Percentiles rank a stretch among this genome's conserved stretches.
These are phyloP conservation scores for Caenorhabditis sp. DNA, from an alignment of 2,888 invertebrate genomes.

Conservation along the genomic window DNA sequence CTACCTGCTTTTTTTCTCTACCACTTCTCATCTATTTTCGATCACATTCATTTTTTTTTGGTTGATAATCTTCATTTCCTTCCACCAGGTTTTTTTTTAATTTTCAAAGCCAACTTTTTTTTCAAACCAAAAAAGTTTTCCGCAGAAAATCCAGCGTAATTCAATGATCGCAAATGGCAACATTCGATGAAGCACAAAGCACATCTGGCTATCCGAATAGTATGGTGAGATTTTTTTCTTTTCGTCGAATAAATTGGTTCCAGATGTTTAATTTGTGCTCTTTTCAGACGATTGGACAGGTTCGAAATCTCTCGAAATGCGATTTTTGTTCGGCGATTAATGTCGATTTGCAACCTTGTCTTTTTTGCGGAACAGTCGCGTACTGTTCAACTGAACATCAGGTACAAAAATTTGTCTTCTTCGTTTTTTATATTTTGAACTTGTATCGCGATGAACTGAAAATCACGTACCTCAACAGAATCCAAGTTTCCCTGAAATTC, in stretches of 20 bases:
- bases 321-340: background rate
- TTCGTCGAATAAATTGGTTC: background rate
- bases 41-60: too few relatives aligned
- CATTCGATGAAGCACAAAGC: background rate
- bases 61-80: too few relatives aligned
- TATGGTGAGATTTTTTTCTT: background rate
- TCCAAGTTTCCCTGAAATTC: background rate
- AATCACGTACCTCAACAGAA: conserved; percentile 2
- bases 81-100: too few relatives aligned
- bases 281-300: background rate
- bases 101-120: too few relatives aligned
- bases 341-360: conserved; percentile 28
- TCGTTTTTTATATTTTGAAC: too few relatives aligned
- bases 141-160: too few relatives aligned
- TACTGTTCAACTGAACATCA: conserved; percentile 47
- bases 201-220: background rate
- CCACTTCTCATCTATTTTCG: too few relatives aligned
- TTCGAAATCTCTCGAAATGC: background rate
- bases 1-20: too few relatives aligned
- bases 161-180: background rate
- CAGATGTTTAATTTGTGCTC: background rate
- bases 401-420: conserved; percentile 30
- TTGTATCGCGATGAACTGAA: too few relatives aligned
- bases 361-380: conserved; percentile 42
- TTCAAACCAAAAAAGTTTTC: too few relatives aligned